Base-by-base conservation (phyloP, 2,888 invertebrate species). In the Yponomeuta malinellus region DNA sequence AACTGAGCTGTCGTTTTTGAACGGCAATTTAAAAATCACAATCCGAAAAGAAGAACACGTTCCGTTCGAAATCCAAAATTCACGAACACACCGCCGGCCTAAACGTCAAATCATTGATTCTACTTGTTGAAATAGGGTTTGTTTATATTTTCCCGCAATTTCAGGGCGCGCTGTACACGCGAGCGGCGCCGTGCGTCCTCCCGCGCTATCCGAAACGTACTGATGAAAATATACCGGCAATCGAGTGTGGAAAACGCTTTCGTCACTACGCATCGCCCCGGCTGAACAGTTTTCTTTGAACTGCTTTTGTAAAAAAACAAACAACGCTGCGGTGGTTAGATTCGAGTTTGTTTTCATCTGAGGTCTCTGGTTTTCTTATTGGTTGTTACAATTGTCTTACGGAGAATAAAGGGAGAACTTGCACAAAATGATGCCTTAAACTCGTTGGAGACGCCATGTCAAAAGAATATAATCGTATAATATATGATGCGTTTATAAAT, bases 171-270 rank as follows among this genome's bases (percentile, higher is more conserved):
- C 15, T 15, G 31, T 33, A 33, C 33, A 0, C 10, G 65, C 65
- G 31, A 29, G 29, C 23, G 29, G 65, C 37, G 67, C 1, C 43
- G 67, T 29, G 12, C n/a, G 70, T 9, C 12, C 43, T 4, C 2
- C 37, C 48, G 68, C 68, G 43, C 71, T 64, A 69, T 31, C 68
- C n/a, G 29, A 37, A 43, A 29, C 71, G n/a, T 12, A 69, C 69
- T 71, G 72, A 82, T 78, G 87, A 83, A 88, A 84, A 86, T 84
- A 76, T 80, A 76, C 76, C 77, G 74, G 74, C 72, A 75, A 76
- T 29, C 52, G 48, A 76, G 77, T 81, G 78, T 80, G 89, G 87
- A 89, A 90, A 90, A 88, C 81, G 83, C 78, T 85, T 85, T 87
- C 81, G 82, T 84, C 81, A 83, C 79, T 78, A 69, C 72, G 70